Conservation (phyloP, 2,888 invertebrate genomes). For the Belgica antarctica region DNA sequence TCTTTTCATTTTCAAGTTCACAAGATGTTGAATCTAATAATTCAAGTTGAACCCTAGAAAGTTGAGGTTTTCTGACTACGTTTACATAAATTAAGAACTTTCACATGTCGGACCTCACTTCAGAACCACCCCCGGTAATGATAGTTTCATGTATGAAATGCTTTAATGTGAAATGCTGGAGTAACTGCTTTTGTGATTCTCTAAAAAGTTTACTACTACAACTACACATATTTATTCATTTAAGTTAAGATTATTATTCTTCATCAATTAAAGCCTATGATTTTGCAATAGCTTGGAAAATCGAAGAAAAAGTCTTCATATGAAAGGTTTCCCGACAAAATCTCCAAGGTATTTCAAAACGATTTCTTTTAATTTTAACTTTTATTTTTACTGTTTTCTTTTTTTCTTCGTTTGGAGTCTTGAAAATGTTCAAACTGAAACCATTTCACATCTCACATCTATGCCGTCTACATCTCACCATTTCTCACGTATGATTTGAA, state of each 20-base stretch:
- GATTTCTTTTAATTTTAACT: slow-evolving; percentile 12
- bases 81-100: no score
- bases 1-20: no score
- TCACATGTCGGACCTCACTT: no score
- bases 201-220: slow-evolving; percentile 14
- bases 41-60: no score
- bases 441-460: neutral
- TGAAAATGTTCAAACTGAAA: neutral
- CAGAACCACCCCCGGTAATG: no score
- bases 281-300: neutral
- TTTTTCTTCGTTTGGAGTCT: slow-evolving; percentile 8
- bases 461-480: neutral
- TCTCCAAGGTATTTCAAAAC: neutral
- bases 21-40: no score
- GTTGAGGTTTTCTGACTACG: no score
- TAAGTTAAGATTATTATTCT: slow-evolving; percentile 10
- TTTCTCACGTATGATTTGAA: neutral
- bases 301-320: neutral
- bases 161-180: slow-evolving; percentile 19
- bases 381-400: slow-evolving; percentile 19
- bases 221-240: slow-evolving; percentile 10
- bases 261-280: slow-evolving; percentile 2
- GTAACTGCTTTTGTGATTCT: slow-evolving; percentile 4
- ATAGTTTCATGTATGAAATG: slow-evolving; percentile 13
- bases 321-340: neutral